Conservation (phyloP, 2,888 invertebrate species). For the Nasonovia ribisnigri region DNA sequence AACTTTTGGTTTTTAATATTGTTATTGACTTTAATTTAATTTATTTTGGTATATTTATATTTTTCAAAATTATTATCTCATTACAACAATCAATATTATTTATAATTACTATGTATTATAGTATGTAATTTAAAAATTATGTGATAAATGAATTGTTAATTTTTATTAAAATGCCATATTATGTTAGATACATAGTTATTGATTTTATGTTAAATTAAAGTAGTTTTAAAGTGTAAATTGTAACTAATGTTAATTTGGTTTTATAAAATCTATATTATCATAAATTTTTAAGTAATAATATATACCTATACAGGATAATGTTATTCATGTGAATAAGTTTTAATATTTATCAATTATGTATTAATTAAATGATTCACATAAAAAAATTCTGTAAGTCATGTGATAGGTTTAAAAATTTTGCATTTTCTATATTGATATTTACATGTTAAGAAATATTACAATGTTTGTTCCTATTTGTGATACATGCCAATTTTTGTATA, state of each 20-base stretch:
- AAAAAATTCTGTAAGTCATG: neutral
- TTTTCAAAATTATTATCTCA: neutral
- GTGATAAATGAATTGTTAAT: neutral
- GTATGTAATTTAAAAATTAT: neutral
- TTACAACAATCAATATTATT: neutral
- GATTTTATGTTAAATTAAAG: neutral
- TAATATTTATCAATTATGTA: neutral
- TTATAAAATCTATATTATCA: neutral
- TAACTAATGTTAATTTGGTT: neutral
- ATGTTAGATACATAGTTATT: neutral
- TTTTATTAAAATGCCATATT: neutral
- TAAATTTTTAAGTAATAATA: neutral
- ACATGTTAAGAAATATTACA: neutral
- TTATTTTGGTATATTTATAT: neutral
- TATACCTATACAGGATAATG: neutral
- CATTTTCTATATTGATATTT: neutral
- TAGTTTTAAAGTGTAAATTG: neutral
- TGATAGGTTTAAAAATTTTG: too few relatives aligned
- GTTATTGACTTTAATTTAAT: neutral
- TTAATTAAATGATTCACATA: neutral
- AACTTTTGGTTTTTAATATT: neutral
- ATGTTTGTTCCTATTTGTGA: slow-evolving; percentile 35
- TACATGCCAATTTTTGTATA: slow-evolving; percentile 52
- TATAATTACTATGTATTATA: neutral
- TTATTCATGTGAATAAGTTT: neutral